phyloP scores from a whole-genome alignment of 2,888 invertebrate genomes.

The Limulus polyphemus region DNA sequence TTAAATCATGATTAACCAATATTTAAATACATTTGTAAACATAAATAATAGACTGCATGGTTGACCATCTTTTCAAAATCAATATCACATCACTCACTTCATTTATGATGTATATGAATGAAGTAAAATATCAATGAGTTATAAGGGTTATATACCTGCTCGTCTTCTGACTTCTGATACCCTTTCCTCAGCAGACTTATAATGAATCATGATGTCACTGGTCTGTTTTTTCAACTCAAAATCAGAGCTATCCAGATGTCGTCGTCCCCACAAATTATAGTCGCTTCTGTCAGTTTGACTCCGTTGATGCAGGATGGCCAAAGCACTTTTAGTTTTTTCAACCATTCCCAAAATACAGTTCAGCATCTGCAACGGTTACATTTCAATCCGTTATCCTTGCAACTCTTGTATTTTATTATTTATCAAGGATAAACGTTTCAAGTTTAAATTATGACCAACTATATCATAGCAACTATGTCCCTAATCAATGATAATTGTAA shows the following conservation, averaged over 20 bases:
- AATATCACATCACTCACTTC: too few relatives aligned
- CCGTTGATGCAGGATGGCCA: slow-evolving; percentile 77
- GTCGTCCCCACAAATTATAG: slow-evolving; percentile 32
- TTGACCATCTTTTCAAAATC: too few relatives aligned
- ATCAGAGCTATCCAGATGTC: slow-evolving; percentile 14
- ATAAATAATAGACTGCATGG: too few relatives aligned
- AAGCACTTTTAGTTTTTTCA: slow-evolving; percentile 82
- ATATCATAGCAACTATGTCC: too few relatives aligned
- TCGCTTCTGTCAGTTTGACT: slow-evolving; percentile 39
- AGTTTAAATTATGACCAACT: too few relatives aligned
- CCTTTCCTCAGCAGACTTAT: slow-evolving; percentile 52
- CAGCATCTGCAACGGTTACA: slow-evolving; percentile 52
- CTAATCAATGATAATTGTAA: too few relatives aligned
- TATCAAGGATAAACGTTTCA: neutral
- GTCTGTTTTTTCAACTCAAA: slow-evolving; percentile 20
- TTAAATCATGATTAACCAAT: too few relatives aligned
- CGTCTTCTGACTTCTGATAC: slow-evolving; percentile 75
- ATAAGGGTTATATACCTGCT: slow-evolving; percentile 48
- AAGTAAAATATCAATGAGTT: too few relatives aligned
- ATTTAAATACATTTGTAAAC: too few relatives aligned
- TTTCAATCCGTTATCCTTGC: too few relatives aligned
- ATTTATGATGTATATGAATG: too few relatives aligned
- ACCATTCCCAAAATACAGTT: slow-evolving; percentile 94
- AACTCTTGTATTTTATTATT: neutral
- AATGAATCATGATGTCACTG: slow-evolving; percentile 33